Evolutionary conservation across 2,888 invertebrate species (phyloP).

Genomic region (Arctia plantaginis): DNA sequence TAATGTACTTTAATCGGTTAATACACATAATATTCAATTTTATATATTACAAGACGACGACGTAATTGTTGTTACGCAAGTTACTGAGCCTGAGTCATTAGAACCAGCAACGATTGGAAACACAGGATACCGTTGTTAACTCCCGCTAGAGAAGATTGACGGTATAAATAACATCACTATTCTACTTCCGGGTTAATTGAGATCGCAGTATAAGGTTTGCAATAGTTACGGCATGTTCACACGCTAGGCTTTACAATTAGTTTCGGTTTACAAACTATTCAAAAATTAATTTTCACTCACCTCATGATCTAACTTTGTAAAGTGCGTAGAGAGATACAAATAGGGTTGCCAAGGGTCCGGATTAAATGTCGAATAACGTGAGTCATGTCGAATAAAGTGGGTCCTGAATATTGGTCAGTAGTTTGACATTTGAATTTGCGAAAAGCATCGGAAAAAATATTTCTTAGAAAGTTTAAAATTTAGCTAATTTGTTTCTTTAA

Average conservation of each 20-base stretch:
- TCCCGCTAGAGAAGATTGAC: constrained; percentile 61
- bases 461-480: neutral
- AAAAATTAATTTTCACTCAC: neutral
- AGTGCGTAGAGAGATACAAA: neutral
- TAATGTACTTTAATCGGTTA: neutral
- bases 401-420: neutral
- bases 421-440: neutral
- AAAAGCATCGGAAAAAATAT: neutral
- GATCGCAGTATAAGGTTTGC: constrained; percentile 12
- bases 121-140: constrained; percentile 62
- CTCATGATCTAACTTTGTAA: neutral
- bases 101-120: constrained; percentile 58
- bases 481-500: neutral
- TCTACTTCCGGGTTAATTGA: constrained; percentile 36
- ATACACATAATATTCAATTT: neutral
- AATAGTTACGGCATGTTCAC: constrained; percentile 3
- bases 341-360: neutral
- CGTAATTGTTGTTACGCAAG: constrained; percentile 31
- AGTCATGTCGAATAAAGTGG: neutral
- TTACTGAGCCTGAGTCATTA: constrained; percentile 50
- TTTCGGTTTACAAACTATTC: neutral
- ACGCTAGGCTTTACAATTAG: neutral
- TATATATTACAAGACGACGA: neutral
- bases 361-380: neutral
- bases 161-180: constrained; percentile 3